A percentile compares a stretch with the other conserved stretches of the same genome.
Conservation (phyloP, 2,113 vertebrate genomes). For the Oriolus oriolus region DNA sequence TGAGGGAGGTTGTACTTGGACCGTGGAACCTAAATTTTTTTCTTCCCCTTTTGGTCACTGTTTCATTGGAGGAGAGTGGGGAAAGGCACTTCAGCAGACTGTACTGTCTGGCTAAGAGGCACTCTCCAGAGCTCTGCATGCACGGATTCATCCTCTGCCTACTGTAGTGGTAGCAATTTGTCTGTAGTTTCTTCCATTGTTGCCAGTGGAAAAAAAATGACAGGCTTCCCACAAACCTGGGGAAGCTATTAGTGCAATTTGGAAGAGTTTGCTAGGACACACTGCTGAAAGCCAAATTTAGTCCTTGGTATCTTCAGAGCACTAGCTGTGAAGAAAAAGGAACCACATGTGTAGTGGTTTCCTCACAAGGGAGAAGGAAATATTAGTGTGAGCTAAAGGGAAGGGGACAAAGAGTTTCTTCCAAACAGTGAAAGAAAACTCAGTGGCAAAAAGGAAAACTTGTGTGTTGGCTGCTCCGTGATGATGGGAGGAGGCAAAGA, state of each 20-base stretch:
- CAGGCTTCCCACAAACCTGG: background rate
- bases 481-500: background rate
- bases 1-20: background rate
- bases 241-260: background rate
- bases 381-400: background rate
- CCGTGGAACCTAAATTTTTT: background rate
- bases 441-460: background rate
- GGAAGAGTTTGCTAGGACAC: background rate
- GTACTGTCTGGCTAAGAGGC: too few relatives aligned
- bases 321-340: background rate
- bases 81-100: background rate
- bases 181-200: background rate
- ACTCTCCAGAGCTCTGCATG: background rate
- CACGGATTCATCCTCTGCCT: background rate
- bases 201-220: background rate
- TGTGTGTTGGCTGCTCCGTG: background rate
- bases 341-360: background rate
- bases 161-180: background rate
- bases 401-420: background rate
- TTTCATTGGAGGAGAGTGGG: background rate
- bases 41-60: background rate
- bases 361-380: background rate
- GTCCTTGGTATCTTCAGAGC: background rate
- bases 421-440: background rate
- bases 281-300: background rate